Evolutionary conservation across 2,888 invertebrate genomes (phyloP).

Genomic region (Caenorhabditis imperialis): DNA sequence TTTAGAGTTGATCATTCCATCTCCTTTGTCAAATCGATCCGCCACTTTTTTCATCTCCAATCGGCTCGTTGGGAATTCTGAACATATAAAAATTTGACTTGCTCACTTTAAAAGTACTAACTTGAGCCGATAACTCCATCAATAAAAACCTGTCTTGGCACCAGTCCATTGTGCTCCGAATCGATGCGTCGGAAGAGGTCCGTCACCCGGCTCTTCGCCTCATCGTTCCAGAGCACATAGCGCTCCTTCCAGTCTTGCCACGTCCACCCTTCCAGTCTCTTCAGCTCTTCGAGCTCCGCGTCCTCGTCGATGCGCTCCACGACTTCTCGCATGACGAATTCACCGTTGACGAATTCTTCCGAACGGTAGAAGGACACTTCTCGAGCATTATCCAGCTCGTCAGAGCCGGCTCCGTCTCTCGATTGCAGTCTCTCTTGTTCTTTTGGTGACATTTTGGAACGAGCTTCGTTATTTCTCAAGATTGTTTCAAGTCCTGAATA

Average conservation of each 20-base stretch:
- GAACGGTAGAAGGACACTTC: too few relatives aligned
- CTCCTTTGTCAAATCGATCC: conserved; percentile 95
- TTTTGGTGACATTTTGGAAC: too few relatives aligned
- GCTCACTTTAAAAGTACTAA: conserved; percentile 78
- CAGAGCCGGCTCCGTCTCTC: too few relatives aligned
- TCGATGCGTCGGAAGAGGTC: conserved; percentile 99
- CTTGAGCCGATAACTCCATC: conserved; percentile 97
- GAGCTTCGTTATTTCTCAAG: too few relatives aligned
- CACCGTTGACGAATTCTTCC: too few relatives aligned
- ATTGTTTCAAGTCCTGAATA: too few relatives aligned
- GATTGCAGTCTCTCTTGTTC: too few relatives aligned
- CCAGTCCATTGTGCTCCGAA: conserved; percentile 95
- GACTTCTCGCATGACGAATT: too few relatives aligned
- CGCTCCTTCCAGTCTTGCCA: conserved; percentile 93
- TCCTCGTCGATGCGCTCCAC: conserved; percentile 93
- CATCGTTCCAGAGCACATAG: conserved; percentile 73
- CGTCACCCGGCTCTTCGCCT: conserved; percentile 84
- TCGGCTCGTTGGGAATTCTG: conserved; percentile 94
- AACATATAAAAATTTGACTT: conserved; percentile 26
- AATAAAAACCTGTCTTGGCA: conserved; percentile 95
- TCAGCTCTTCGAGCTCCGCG: conserved; percentile 82
- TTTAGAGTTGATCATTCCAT: conserved; percentile 97
- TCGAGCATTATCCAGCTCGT: too few relatives aligned
- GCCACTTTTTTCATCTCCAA: conserved; percentile 99
- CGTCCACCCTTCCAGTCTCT: conserved; percentile 96